Evolutionary conservation across 2,113 vertebrate genomes (phyloP).

Genomic region (Elachura formosa): DNA sequence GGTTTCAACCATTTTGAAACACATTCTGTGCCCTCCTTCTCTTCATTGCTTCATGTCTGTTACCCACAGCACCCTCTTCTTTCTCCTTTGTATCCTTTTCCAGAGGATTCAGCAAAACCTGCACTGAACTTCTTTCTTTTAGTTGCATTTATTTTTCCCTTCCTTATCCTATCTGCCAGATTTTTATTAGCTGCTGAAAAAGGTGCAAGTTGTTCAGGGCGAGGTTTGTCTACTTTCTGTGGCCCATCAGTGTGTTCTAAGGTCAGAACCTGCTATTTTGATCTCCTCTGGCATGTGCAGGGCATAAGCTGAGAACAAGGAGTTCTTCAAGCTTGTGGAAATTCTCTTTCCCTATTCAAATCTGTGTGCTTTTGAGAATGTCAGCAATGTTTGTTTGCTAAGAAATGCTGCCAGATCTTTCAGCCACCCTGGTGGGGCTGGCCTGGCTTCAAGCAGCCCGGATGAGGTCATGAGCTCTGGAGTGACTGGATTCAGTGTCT

Average conservation of each 20-base stretch:
- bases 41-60: not conserved
- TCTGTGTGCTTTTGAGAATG: not conserved
- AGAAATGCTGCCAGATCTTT: not conserved
- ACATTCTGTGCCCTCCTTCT: accelerated
- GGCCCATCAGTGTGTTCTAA: not conserved
- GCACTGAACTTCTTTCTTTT: not conserved
- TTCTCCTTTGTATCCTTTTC: not conserved
- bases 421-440: not conserved
- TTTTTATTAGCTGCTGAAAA: not conserved
- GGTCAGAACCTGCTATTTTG: not conserved
- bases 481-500: not conserved
- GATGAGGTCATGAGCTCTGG: not conserved
- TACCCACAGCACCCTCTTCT: not conserved
- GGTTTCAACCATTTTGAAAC: not conserved
- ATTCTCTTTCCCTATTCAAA: not conserved
- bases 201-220: not conserved
- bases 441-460: not conserved
- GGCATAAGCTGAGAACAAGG: accelerated
- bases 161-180: not conserved
- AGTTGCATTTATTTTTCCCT: not conserved
- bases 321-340: not conserved
- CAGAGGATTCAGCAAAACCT: not conserved
- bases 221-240: not conserved
- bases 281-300: not conserved
- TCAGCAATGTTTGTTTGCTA: not conserved